Evolutionary conservation across 1,140 invertebrate genomes (phyloP), one percentile per base, ranked within the genome.

Genomic region (Zaprionus taronus): DNA sequence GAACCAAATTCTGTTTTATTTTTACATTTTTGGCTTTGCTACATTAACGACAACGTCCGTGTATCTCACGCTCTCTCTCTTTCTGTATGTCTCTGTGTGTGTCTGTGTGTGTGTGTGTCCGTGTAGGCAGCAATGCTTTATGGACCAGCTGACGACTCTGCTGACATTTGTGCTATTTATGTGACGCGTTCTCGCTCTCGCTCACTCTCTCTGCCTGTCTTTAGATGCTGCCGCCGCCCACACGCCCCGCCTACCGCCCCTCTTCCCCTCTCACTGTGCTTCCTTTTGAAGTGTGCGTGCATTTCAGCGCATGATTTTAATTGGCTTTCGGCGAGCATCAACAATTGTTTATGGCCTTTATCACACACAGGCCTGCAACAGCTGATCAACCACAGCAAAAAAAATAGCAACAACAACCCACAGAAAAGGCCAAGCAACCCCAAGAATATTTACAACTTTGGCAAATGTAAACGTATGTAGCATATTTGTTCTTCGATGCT

Each of bases 1-100:
- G 85, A 89, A 90, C 81, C 79, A 85, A 89, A 85, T 89, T 89
- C 79, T 61, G 75, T 77, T 71, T 84, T 84, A 84, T 89, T 89
- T 90, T 90, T 76, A 61, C 65, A 80, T 70, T 72, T 85, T 69
- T 69, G 67, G 71, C 57, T 77, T 69, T 53, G 75, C 80, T 77
- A 73, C 80, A 83, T 86, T 87, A 87, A 86, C 76, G 77, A 34
- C 57, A 24, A 49, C 67, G 57, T 51, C 44, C 34, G 63, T 56
- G 49, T 65, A 2, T 24, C 36, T 57, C 4, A n/a, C 15, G 26
- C 9, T 34, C 22, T 44, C n/a, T 55, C 22, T 34, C 2, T 63
- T 1, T 47, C 5, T 15, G 0, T 44, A 0, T 63, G 36, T 31
- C 0, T 47, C 2, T 63, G 22, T 31, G 6, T 63, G 14, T 44